Conservation (phyloP, 2,113 vertebrate species). For the Datnioides undecimradiatus region DNA sequence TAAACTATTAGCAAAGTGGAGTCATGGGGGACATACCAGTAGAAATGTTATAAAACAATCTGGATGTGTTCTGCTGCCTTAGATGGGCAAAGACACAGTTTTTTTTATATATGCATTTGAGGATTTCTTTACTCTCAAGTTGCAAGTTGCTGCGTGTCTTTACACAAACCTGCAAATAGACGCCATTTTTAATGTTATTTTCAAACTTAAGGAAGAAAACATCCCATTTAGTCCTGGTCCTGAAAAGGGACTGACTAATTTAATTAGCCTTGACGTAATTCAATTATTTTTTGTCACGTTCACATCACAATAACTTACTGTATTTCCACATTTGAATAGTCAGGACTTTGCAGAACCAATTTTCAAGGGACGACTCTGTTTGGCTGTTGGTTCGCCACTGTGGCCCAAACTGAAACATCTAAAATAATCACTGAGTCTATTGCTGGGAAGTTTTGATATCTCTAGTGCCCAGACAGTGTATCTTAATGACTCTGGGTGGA, state of each 20-base stretch:
- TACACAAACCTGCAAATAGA: neutral
- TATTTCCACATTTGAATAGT: neutral
- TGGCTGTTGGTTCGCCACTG: neutral
- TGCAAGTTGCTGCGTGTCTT: neutral
- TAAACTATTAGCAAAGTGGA: slow-evolving; percentile 80
- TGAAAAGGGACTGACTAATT: neutral
- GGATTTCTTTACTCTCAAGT: neutral
- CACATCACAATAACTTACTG: neutral
- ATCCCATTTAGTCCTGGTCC: neutral
- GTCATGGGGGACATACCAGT: slow-evolving; percentile 78
- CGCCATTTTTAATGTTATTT: neutral
- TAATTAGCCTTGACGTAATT: neutral
- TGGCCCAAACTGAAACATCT: neutral
- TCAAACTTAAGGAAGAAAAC: neutral
- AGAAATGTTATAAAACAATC: slow-evolving; percentile 61
- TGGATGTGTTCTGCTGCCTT: neutral
- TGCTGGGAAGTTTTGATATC: neutral
- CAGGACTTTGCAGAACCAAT: neutral
- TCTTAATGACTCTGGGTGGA: neutral
- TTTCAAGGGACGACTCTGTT: neutral
- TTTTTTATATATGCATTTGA: slow-evolving; percentile 5
- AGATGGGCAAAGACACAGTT: neutral
- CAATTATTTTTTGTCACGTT: neutral
- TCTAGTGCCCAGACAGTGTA: neutral
- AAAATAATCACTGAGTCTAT: too few species aligned